Percentiles rank a stretch among this genome's conserved stretches.
Conservation (phyloP, 2,113 vertebrate species). For the Periophthalmus modestus region DNA sequence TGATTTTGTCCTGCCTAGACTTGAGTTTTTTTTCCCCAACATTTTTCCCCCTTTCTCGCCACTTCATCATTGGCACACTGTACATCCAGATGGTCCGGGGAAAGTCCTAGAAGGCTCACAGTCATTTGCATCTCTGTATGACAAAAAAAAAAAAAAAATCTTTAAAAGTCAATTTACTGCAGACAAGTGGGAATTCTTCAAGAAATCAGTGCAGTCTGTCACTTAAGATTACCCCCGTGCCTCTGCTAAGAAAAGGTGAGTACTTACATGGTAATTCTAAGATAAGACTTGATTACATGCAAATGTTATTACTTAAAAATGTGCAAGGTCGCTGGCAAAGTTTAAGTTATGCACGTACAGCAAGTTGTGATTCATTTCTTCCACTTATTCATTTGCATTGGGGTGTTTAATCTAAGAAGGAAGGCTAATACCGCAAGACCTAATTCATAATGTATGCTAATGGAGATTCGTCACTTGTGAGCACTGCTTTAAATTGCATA, state of each 20-base stretch:
- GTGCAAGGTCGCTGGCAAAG: not conserved
- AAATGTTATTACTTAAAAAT: not conserved
- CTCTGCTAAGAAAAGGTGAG: not conserved
- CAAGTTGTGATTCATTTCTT: slow-evolving; percentile 3
- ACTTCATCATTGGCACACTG: slow-evolving; percentile 8
- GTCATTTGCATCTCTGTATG: slow-evolving; percentile 17
- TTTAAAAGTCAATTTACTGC: not conserved
- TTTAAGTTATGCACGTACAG: not conserved
- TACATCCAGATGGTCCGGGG: slow-evolving; percentile 13
- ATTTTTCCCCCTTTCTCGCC: slow-evolving; percentile 6
- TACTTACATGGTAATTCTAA: not conserved
- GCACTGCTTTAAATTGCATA: not conserved
- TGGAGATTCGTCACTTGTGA: not conserved
- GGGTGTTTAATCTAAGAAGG: not conserved
- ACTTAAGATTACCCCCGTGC: slow-evolving; percentile 9
- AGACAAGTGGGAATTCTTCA: slow-evolving; percentile 11
- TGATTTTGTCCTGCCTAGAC: slow-evolving; percentile 9
- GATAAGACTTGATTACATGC: not conserved
- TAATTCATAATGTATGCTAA: slow-evolving; percentile 3
- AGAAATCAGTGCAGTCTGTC: slow-evolving; percentile 20
- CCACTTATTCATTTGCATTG: not conserved
- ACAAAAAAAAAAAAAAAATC: slow-evolving; percentile 3
- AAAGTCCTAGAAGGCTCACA: not conserved
- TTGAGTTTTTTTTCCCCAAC: slow-evolving; percentile 25
- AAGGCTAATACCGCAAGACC: not conserved